phyloP scores from a whole-genome alignment of 2,888 invertebrate species.

The Agrotis puta region DNA sequence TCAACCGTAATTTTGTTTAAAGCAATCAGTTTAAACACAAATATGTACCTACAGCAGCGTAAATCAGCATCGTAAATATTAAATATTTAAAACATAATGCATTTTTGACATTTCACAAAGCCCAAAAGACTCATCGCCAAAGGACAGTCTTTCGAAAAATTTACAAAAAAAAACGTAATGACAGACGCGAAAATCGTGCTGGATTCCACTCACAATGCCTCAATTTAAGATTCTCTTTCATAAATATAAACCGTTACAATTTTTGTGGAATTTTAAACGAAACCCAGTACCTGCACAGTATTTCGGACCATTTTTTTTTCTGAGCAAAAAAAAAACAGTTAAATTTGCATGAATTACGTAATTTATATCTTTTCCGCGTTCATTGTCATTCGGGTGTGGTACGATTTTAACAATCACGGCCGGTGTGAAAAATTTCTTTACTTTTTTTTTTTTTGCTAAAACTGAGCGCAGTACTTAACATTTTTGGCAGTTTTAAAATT shows the following conservation, averaged over 20 bases:
- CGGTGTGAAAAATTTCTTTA: slow-evolving; percentile 44
- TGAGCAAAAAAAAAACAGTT: slow-evolving; percentile 69
- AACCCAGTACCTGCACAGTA: slow-evolving; percentile 54
- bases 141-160: slow-evolving; percentile 55
- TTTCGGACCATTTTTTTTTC: slow-evolving; percentile 55
- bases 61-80: neutral
- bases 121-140: slow-evolving; percentile 48
- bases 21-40: slow-evolving; percentile 6
- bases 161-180: slow-evolving; percentile 56
- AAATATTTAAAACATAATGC: slow-evolving; percentile 39
- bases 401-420: slow-evolving; percentile 60
- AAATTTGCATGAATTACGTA: slow-evolving; percentile 84
- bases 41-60: neutral
- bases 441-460: slow-evolving; percentile 31
- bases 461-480: slow-evolving; percentile 12
- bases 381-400: slow-evolving; percentile 71
- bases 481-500: slow-evolving; percentile 23
- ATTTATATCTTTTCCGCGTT: slow-evolving; percentile 74
- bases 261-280: slow-evolving; percentile 77
- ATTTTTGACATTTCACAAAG: slow-evolving; percentile 43
- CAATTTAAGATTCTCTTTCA: slow-evolving; percentile 75
- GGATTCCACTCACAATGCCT: slow-evolving; percentile 73
- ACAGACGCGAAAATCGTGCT: slow-evolving; percentile 66
- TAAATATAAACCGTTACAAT: slow-evolving; percentile 73
- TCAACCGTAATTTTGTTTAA: neutral